phyloP scores from a whole-genome alignment of 1,140 invertebrate species.

The Homalodisca vitripennis region DNA sequence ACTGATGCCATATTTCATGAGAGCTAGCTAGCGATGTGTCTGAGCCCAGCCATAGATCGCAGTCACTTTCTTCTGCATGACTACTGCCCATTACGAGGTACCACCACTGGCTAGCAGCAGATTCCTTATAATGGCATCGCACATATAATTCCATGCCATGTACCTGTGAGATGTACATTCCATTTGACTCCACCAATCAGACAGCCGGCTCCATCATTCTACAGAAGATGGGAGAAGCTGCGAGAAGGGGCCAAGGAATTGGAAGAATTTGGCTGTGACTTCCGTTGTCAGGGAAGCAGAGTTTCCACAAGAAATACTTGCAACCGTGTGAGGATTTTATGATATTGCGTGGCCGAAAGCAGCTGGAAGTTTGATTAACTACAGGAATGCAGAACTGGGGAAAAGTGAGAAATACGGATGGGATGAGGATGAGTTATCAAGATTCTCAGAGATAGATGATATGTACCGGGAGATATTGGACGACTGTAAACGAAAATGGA shows the following conservation, averaged over 20 bases:
- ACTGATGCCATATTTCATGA: too few relatives aligned
- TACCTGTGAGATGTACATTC: slow-evolving; percentile 7
- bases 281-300: background rate
- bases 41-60: too few relatives aligned
- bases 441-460: background rate
- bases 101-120: background rate
- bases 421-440: background rate
- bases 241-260: background rate
- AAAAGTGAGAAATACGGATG: background rate
- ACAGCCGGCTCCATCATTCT: background rate
- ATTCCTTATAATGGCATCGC: slow-evolving; percentile 10
- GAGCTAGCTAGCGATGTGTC: too few relatives aligned
- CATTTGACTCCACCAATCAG: background rate
- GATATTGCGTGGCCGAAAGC: background rate
- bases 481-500: background rate
- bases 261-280: background rate
- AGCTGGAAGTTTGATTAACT: background rate
- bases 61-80: too few relatives aligned
- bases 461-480: slow-evolving; percentile 1
- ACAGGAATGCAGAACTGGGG: background rate
- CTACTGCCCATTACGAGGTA: too few relatives aligned
- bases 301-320: slow-evolving; percentile 9
- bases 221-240: background rate
- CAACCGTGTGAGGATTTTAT: background rate
- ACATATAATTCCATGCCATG: background rate